These are phyloP conservation scores for Peromyscus attwateri DNA, from an alignment of 2,797 vertebrate genomes.

Conservation along the genomic window DNA sequence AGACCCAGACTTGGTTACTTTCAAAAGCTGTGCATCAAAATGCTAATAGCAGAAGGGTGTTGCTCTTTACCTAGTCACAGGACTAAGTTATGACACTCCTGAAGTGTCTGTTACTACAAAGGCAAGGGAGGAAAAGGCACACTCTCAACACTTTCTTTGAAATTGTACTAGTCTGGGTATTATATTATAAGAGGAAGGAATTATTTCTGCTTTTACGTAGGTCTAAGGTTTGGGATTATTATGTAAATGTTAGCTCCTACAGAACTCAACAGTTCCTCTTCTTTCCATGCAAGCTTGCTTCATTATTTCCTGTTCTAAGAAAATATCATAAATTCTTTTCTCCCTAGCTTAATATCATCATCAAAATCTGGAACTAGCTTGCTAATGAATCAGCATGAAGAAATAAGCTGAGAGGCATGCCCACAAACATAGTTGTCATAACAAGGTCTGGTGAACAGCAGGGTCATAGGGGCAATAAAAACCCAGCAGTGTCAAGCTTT, in stretches of 20 bases:
- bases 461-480: neutral
- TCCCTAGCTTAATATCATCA: conserved; percentile 34
- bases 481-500: neutral
- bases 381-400: conserved; percentile 55
- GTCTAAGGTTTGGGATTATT: conserved; percentile 43
- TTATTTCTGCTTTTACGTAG: conserved; percentile 37
- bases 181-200: conserved; percentile 11
- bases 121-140: neutral
- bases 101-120: conserved; percentile 15
- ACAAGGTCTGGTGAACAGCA: neutral
- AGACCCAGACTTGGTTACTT: conserved; percentile 23
- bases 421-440: conserved; percentile 12
- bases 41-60: conserved; percentile 27
- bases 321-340: conserved; percentile 58
- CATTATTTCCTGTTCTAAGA: conserved; percentile 45
- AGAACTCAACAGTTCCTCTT: conserved; percentile 39
- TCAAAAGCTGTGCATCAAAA: neutral
- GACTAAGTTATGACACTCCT: neutral
- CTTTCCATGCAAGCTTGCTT: conserved; percentile 54
- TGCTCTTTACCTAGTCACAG: conserved; percentile 18
- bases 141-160: neutral
- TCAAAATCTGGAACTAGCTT: conserved; percentile 61
- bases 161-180: conserved; percentile 34
- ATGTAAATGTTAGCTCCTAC: conserved; percentile 39
- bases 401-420: neutral